These are phyloP conservation scores for Harpalus rufipes DNA, from an alignment of 2,888 invertebrate species.

Conservation along the genomic window DNA sequence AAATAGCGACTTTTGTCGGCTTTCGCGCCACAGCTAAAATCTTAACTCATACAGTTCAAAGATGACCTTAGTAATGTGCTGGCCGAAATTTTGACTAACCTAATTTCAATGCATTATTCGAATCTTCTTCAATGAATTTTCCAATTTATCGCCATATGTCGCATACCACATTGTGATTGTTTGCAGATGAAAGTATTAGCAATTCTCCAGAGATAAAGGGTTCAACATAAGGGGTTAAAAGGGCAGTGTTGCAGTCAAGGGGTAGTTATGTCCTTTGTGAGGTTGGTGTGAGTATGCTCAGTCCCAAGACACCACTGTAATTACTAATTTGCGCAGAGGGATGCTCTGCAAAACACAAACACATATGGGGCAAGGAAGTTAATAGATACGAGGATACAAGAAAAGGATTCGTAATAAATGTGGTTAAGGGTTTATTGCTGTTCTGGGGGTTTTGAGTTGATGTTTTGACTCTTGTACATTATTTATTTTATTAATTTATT, in stretches of 20 bases:
- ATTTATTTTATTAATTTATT: too few relatives aligned
- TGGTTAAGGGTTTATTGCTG: not conserved
- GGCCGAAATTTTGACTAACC: not conserved
- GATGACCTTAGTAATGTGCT: too few relatives aligned
- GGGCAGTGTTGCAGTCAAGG: constrained; percentile 67
- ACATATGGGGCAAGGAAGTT: not conserved
- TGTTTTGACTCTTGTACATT: too few relatives aligned
- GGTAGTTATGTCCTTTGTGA: constrained; percentile 71
- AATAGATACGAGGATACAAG: not conserved
- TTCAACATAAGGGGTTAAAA: constrained; percentile 1
- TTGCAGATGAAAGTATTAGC: constrained; percentile 53
- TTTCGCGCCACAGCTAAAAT: too few relatives aligned
- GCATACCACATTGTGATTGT: constrained; percentile 71
- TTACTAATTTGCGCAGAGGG: constrained; percentile 71
- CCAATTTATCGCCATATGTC: not conserved
- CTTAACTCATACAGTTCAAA: too few relatives aligned
- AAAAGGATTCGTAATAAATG: not conserved
- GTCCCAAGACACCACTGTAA: constrained; percentile 69
- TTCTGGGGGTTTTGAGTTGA: too few relatives aligned
- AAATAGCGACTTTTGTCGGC: too few relatives aligned
- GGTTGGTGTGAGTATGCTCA: constrained; percentile 71
- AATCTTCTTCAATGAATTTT: not conserved
- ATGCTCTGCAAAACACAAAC: constrained; percentile 31
- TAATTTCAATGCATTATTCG: not conserved
- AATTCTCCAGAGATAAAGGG: constrained; percentile 14